Evolutionary conservation across 2,888 invertebrate genomes (phyloP), one percentile per base, ranked within the genome.

Genomic region (Scaptomyza cyrtandrae): DNA sequence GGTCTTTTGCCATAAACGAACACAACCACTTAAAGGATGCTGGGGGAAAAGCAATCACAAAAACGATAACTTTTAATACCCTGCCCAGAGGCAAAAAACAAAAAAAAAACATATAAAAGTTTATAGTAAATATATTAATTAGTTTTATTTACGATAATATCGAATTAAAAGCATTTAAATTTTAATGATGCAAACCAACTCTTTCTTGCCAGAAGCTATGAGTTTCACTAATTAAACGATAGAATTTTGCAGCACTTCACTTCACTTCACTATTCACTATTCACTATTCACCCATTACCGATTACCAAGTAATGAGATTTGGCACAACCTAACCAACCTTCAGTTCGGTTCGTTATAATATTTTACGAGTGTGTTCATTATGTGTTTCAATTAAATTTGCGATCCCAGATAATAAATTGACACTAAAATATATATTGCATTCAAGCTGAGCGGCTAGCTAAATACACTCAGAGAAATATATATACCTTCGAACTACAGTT

Each of bases 301-400:
- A 1, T 19, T 19, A 19, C 19, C 35, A 13, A 13, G 35, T 35
- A 37, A 37, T 37, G 37, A 37, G 37, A 0, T 37, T 37, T 6
- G 6, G 6, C 37, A 37, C 13, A n/a, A n/a, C n/a, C n/a, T n/a
- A 37, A 13, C 11, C 14, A 39, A 39, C 39, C 41, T 41, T 41
- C 16, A 9, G 14, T 41, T 41, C 5, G 10, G 14, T 41, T 41
- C 5, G 10, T 41, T 41, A 16, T 16, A 16, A 41, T 41, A 41
- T 10, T 41, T 41, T 10, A 41, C 5, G 41, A 16, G 16, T 41
- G 3, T 14, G 14, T 39, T 14, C 14, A 7, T 14, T 14, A 39
- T 39, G 9, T 41, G 41, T 41, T 41, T 41, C 41, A 41, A 41
- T 41, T 41, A 41, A 41, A 41, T 41, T 16, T 41, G 10, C 41